A percentile compares a stretch with the other conserved stretches of the same genome.
Conservation (phyloP, 2,113 vertebrate genomes). For the Colistium nudipinnis region DNA sequence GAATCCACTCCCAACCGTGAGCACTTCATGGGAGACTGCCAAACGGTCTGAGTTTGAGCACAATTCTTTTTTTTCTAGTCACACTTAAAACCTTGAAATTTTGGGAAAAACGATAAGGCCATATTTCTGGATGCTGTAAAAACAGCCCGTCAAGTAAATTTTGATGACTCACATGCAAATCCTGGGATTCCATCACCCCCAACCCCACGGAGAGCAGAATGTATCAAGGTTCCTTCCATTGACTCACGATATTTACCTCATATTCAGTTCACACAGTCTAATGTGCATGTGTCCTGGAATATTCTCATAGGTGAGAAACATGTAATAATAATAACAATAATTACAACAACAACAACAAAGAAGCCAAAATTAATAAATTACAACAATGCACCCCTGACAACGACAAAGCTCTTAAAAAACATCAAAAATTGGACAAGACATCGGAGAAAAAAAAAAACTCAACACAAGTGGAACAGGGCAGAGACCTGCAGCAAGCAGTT, state of each 20-base stretch:
- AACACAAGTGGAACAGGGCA: constrained; percentile 59
- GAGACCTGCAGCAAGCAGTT: constrained; percentile 65
- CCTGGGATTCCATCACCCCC: constrained; percentile 5
- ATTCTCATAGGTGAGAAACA: constrained; percentile 45
- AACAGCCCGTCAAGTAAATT: constrained; percentile 68
- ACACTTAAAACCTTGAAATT: constrained; percentile 30
- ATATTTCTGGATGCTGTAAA: constrained; percentile 53
- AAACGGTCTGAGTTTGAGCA: constrained; percentile 23
- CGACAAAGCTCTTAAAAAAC: constrained; percentile 57
- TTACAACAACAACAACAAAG: constrained; percentile 63
- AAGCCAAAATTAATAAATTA: constrained; percentile 81
- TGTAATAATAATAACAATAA: constrained; percentile 61
- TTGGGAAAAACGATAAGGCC: constrained; percentile 58
- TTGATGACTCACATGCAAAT: constrained; percentile 51
- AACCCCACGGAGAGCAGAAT: constrained; percentile 25
- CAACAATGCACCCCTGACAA: constrained; percentile 68
- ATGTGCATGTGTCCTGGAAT: constrained; percentile 64
- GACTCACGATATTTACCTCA: constrained; percentile 33
- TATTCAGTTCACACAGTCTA: constrained; percentile 34
- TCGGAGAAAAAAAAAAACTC: constrained; percentile 46
- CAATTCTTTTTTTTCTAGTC: constrained; percentile 23
- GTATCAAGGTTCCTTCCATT: constrained; percentile 32
- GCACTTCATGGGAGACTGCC: constrained; percentile 3
- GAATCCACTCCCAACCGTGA: neutral
- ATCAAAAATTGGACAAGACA: constrained; percentile 50